phyloP scores from a whole-genome alignment of 2,113 vertebrate genomes.

The Eonycteris spelaea region DNA sequence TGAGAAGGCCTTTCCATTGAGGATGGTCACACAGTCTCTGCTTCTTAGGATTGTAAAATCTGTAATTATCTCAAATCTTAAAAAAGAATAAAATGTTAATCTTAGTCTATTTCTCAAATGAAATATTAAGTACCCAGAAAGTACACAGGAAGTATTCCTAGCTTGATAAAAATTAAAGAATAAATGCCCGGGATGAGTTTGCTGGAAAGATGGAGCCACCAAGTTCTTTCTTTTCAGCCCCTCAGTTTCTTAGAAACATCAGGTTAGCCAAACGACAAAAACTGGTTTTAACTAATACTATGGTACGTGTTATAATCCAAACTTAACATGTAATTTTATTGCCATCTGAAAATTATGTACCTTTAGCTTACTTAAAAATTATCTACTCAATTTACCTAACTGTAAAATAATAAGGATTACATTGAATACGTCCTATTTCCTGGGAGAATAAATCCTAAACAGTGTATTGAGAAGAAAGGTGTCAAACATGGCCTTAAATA shows the following conservation, averaged over 20 bases:
- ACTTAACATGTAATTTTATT: not conserved
- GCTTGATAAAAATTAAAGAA: not conserved
- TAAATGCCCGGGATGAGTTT: not conserved
- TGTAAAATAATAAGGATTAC: not conserved
- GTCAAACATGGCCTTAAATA: not conserved
- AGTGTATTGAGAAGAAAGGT: not conserved
- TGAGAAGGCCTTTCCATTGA: slow-evolving; percentile 64
- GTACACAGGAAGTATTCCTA: not conserved
- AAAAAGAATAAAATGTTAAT: not conserved
- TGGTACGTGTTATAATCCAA: not conserved
- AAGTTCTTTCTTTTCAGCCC: not conserved
- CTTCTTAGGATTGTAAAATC: slow-evolving; percentile 44
- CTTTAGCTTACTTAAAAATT: not conserved
- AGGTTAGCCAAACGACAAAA: not conserved
- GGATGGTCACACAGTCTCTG: slow-evolving; percentile 70
- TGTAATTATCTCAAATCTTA: slow-evolving; percentile 64
- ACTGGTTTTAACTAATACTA: not conserved
- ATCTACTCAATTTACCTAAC: not conserved
- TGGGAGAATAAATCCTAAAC: not conserved
- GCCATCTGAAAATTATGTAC: not conserved
- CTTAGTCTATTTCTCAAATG: not conserved
- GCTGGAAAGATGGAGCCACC: not conserved
- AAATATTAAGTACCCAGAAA: not conserved
- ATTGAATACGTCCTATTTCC: not conserved
- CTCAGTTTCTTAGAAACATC: not conserved